Evolutionary conservation across 1,140 invertebrate species (phyloP), one percentile per base, ranked within the genome.

Genomic region (Oryctes rhinoceros): DNA sequence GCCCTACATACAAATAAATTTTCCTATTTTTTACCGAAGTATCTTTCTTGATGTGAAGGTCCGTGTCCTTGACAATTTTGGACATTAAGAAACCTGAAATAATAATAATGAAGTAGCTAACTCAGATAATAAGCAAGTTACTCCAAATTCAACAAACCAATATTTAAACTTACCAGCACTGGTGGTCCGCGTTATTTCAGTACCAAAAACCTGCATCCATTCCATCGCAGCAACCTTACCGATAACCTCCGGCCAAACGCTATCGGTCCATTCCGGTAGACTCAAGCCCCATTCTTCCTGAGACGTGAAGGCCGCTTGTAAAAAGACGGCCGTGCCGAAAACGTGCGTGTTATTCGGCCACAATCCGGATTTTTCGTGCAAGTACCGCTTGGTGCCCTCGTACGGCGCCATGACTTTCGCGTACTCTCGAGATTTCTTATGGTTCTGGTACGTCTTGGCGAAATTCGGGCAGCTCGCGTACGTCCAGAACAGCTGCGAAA

Each of bases 211-310:
- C 35, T 71, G 65, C 24, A 24, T 11, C 65, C 65, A 71, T 35
- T 71, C 65, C 65, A 71, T 11, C 79, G 80, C 6, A 79, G 81
- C 78, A 81, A 83, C 11, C 76, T 18, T 0, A 81, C 62, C 5
- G 76, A 94, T 80, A 82, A 88, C 89, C 48, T 92, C 88, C 5
- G 81, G 81, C 59, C 76, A 82, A 77, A 80, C 35, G 9, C 79
- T 35, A 2, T 78, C 18, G 48, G 79, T 80, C 83, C 83, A 84
- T 20, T 39, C 13, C 44, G 82, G 83, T 3, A 81, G 39, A 6
- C 35, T 18, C n/a, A 81, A 47, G 7, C 80, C 80, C 48, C 80
- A 80, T 76, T 79, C 67, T 0, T 44, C 47, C 37, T 84, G 65
- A 4, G 65, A 71, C 4, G 24, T 71, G 65, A 71, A 35, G 2